phyloP scores from a whole-genome alignment of 1,140 invertebrate species.

The Physella acuta region DNA sequence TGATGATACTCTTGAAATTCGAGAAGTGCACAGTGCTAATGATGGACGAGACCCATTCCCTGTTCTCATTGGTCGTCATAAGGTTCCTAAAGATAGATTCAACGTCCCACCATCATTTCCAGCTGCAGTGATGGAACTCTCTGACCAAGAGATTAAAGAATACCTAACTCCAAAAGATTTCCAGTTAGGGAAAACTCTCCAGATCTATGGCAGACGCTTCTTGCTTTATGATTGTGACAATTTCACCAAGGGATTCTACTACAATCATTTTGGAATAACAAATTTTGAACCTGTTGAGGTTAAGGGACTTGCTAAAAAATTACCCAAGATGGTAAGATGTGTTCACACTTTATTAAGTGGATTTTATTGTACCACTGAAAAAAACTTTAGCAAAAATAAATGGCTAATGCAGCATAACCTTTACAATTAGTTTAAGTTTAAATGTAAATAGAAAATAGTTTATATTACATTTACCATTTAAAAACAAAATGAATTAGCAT shows the following conservation, averaged over 20 bases:
- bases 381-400: too few species aligned
- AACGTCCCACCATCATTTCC: slow-evolving; percentile 66
- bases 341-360: neutral
- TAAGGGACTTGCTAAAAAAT: slow-evolving; percentile 39
- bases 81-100: slow-evolving; percentile 78
- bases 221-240: slow-evolving; percentile 77
- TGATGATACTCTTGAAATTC: slow-evolving; percentile 78
- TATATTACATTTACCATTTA: too few species aligned
- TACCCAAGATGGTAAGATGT: slow-evolving; percentile 55
- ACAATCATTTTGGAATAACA: slow-evolving; percentile 64
- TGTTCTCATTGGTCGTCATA: slow-evolving; percentile 73
- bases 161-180: slow-evolving; percentile 79
- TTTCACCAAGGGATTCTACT: slow-evolving; percentile 81
- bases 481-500: too few species aligned
- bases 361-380: neutral
- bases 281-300: slow-evolving; percentile 60
- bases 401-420: too few species aligned
- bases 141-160: slow-evolving; percentile 71
- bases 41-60: slow-evolving; percentile 75
- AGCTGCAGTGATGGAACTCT: slow-evolving; percentile 64
- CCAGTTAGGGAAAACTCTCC: slow-evolving; percentile 74
- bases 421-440: too few species aligned
- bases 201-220: slow-evolving; percentile 78
- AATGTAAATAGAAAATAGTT: too few species aligned
- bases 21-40: slow-evolving; percentile 71